Evolutionary conservation across 1,140 invertebrate species (phyloP).

Genomic region (Microvelia longipes): DNA sequence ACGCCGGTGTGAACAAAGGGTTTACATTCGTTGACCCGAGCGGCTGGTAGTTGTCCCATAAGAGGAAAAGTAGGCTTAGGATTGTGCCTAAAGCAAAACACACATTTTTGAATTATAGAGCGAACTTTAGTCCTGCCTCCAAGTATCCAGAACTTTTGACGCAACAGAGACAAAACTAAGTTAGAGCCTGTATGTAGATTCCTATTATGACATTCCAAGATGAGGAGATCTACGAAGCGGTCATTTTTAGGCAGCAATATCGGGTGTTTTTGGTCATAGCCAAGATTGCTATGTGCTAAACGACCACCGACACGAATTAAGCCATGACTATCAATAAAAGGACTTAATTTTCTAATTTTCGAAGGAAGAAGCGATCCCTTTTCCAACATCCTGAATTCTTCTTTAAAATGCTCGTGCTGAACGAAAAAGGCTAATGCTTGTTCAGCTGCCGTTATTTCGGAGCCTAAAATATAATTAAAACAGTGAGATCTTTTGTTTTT

Average conservation of each 20-base stretch:
- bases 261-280: not conserved
- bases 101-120: not conserved
- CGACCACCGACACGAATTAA: not conserved
- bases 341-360: not conserved
- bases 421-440: not conserved
- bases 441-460: not conserved
- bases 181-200: not conserved
- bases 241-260: not conserved
- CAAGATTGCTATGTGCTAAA: not conserved
- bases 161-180: not conserved
- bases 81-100: not conserved
- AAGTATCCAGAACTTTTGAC: not conserved
- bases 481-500: not conserved
- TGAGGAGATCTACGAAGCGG: not conserved
- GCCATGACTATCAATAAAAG: not conserved
- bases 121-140: not conserved
- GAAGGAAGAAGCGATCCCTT: not conserved
- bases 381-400: not conserved
- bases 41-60: not conserved
- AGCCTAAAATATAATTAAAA: not conserved
- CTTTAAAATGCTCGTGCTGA: not conserved
- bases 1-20: not conserved
- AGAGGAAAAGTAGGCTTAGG: not conserved
- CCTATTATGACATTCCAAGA: not conserved
- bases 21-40: not conserved